Conservation (phyloP, 2,888 invertebrate species). For the Junonia oenone region DNA sequence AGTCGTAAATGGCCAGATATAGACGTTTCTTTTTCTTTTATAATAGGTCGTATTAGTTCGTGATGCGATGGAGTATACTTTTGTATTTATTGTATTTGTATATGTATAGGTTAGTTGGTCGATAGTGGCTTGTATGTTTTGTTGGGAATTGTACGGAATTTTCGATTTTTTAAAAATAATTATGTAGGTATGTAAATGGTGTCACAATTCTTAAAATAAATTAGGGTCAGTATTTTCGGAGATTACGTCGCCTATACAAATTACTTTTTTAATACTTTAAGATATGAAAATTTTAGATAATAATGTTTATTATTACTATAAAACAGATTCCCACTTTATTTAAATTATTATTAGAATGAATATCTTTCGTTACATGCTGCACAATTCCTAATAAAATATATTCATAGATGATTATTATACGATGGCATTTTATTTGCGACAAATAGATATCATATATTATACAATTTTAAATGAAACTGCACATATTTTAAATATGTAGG, state of each 20-base stretch:
- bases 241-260: too few relatives aligned
- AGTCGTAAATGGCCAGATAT: neutral
- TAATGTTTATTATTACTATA: too few relatives aligned
- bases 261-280: too few relatives aligned
- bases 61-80: neutral
- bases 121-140: neutral
- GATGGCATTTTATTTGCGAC: neutral
- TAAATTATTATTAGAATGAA: neutral
- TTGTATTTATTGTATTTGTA: conserved; percentile 4
- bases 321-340: too few relatives aligned
- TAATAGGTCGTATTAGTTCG: neutral
- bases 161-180: neutral
- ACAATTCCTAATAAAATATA: neutral
- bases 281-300: too few relatives aligned
- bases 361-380: neutral
- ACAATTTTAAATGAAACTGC: neutral
- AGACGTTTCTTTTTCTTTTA: neutral
- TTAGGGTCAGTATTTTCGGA: too few relatives aligned
- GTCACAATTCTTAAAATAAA: too few relatives aligned
- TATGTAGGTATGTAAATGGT: too few relatives aligned
- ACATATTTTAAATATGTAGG: neutral
- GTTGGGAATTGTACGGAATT: neutral
- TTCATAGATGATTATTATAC: neutral
- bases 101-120: neutral
- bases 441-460: neutral